Percentiles rank a stretch among this genome's conserved stretches.
phyloP scores from a whole-genome alignment of 2,888 invertebrate genomes.

The Lamellibrachia satsuma region DNA sequence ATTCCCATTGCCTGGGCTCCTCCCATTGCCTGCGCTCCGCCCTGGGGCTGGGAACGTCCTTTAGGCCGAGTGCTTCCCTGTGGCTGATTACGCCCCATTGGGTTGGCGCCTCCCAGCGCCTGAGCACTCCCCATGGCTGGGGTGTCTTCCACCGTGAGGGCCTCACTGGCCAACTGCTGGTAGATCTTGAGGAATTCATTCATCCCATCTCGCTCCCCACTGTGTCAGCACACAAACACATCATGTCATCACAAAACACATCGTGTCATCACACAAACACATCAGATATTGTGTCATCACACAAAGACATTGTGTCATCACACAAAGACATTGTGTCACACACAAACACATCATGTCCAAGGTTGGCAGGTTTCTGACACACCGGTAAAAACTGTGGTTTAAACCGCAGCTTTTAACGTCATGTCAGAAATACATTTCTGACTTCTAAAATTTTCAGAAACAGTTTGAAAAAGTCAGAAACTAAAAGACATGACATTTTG shows the following conservation, averaged over 20 bases:
- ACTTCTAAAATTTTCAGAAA: no score
- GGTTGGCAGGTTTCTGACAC: not conserved
- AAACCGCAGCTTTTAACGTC: not conserved
- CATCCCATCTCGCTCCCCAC: not conserved
- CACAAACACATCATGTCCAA: not conserved
- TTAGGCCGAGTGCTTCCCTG: not conserved
- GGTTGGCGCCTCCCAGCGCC: not conserved
- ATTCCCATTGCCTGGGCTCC: not conserved
- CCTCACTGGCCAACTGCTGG: not conserved
- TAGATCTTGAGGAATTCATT: constrained; percentile 2
- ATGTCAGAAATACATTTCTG: not conserved
- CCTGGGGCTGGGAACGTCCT: not conserved
- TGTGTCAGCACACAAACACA: not conserved
- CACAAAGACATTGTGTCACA: not conserved
- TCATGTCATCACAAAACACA: not conserved
- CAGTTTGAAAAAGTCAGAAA: no score
- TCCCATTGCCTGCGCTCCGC: not conserved
- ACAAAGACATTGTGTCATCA: not conserved
- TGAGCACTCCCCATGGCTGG: not conserved
- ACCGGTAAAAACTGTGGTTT: not conserved
- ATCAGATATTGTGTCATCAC: not conserved
- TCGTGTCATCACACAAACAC: not conserved
- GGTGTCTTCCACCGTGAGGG: not conserved
- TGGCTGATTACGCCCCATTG: not conserved
- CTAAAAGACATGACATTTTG: no score